Base-by-base conservation (phyloP, 2,113 vertebrate genomes). In the Plecotus auritus region DNA sequence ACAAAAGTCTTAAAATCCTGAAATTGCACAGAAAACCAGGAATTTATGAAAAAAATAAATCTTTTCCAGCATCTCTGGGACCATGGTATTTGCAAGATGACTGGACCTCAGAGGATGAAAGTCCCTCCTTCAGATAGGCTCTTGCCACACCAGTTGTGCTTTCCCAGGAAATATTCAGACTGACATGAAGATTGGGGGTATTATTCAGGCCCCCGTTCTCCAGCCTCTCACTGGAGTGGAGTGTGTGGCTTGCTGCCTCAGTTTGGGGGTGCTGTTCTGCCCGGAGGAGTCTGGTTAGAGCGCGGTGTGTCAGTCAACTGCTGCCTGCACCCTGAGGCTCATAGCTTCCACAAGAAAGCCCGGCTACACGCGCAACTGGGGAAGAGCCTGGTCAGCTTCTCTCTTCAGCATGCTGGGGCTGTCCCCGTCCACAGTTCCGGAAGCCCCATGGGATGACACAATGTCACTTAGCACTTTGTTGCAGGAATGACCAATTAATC, bases 321-420 rank as follows among this genome's bases (percentile, higher is more conserved):
- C 94, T 90, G 17, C 92, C 85, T 96, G 91, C 88, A 89, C 94
- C 95, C 96, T 67, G 89, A 96, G 95, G 82, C 85, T 64, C 85
- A 87, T 73, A 78, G 88, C 64, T 93, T 95, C 85, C 81, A 76
- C 82, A 82, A 70, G 94, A 97, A 96, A 70, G 91, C 54, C 66
- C 28, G 16, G 78, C 35, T 40, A 51, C 90, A 96, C 94, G 96
- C 91, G 85, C 37, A 47, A 18, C 69, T 26, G 97, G 91, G 88
- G 70, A 97, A 80, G 87, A 96, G 85, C 64, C 69, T 12, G 96
- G 85, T 85, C 94, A 85, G 92, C 90, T 94, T 97, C 91, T 92
- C 91, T 0, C 1, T 73, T 35, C 73, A 59, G 81, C 90, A 92
- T 51, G 28, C 9, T 35, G 70, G 51, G 54, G 64, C 92, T 77